A percentile compares a stretch with the other conserved stretches of the same genome.
Conservation (phyloP, 2,888 invertebrate species). For the Antitype chi region DNA sequence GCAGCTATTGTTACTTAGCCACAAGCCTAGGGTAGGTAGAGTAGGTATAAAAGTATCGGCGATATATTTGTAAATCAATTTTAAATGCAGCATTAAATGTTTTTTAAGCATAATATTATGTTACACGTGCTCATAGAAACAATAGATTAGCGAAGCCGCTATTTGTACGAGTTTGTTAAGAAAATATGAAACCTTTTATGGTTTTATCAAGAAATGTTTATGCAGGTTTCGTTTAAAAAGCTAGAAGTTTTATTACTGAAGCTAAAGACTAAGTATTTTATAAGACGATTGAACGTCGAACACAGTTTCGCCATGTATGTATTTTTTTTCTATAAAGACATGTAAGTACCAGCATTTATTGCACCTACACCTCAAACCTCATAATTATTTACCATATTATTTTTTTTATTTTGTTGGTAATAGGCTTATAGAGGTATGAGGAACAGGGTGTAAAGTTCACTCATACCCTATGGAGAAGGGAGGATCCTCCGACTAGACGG, state of each 20-base stretch:
- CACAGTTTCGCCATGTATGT: background rate
- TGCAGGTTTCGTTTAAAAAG: background rate
- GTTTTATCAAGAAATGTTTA: background rate
- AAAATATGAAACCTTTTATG: background rate
- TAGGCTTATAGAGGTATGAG: no score
- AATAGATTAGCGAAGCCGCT: background rate
- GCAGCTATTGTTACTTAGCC: no score
- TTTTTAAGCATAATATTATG: slow-evolving; percentile 1
- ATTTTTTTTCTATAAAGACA: background rate
- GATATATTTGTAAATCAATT: slow-evolving; percentile 12
- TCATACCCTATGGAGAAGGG: no score
- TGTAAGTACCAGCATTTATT: no score
- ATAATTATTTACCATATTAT: background rate
- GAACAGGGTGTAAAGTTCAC: no score
- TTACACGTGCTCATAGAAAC: background rate
- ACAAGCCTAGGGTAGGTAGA: no score
- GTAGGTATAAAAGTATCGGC: background rate
- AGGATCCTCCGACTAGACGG: no score
- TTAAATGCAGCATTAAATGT: background rate
- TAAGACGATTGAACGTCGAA: background rate
- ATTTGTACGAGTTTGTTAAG: background rate
- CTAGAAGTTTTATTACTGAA: background rate
- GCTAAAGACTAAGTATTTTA: background rate
- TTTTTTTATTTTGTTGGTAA: no score
- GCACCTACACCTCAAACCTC: background rate